Conservation (phyloP, 2,797 vertebrate genomes). For the Dicrostonyx torquatus region DNA sequence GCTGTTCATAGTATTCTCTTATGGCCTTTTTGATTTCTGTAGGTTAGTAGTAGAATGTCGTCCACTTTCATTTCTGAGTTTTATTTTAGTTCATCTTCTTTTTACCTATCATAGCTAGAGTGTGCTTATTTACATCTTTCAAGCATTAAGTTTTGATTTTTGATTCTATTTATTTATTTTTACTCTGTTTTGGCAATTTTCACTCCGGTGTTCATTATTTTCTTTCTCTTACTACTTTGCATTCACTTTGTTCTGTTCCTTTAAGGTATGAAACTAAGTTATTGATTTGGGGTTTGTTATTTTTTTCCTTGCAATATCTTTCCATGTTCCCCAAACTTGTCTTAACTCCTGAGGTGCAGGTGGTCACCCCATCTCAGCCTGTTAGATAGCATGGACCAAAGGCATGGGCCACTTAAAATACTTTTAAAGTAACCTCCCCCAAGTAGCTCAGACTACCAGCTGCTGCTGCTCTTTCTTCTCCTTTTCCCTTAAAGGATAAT, state of each 20-base stretch:
- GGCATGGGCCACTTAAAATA: neutral
- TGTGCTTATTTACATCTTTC: slow-evolving; percentile 29
- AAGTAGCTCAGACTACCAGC: neutral
- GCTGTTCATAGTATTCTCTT: neutral
- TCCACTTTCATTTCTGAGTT: neutral
- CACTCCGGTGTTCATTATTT: neutral
- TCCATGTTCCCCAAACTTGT: neutral
- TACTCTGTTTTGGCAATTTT: slow-evolving; percentile 32
- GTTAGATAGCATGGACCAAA: neutral
- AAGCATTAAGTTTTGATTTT: neutral
- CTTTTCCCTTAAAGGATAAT: neutral
- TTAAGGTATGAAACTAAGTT: neutral
- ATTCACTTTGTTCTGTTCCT: slow-evolving; percentile 22
- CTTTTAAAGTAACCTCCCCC: neutral
- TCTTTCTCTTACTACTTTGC: neutral
- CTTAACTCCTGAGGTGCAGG: neutral
- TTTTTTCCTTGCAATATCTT: neutral
- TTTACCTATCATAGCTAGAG: slow-evolving; percentile 8
- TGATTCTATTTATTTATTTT: slow-evolving; percentile 33
- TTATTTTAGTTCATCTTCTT: neutral
- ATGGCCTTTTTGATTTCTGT: neutral
- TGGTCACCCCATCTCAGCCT: neutral
- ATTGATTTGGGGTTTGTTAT: neutral
- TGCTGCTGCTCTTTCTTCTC: neutral
- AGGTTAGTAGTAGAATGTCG: neutral